Evolutionary conservation across 2,797 vertebrate species (phyloP).

Genomic region (Halcyon chelicuti): DNA sequence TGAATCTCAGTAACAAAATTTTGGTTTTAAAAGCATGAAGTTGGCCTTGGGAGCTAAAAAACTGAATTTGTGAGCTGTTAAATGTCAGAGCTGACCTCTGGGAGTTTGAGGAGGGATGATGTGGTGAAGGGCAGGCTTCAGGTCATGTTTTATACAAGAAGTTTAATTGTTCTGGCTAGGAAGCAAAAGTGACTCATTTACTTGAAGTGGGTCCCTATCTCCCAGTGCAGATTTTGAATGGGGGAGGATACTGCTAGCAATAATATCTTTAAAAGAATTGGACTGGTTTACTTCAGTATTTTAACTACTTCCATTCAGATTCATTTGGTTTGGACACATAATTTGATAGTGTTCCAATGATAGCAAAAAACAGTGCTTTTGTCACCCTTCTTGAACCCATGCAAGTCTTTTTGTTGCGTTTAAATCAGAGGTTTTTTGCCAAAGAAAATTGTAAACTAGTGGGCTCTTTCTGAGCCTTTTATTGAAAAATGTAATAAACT

Average conservation of each 20-base stretch:
- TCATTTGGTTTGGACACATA: slow-evolving; percentile 82
- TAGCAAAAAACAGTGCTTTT: slow-evolving; percentile 78
- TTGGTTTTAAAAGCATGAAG: slow-evolving; percentile 71
- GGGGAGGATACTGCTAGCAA: slow-evolving; percentile 75
- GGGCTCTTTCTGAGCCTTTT: slow-evolving; percentile 68
- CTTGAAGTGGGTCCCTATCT: slow-evolving; percentile 82
- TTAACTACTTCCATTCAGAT: slow-evolving; percentile 85
- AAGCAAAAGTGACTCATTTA: slow-evolving; percentile 83
- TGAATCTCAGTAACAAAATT: slow-evolving; percentile 62
- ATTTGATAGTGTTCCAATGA: slow-evolving; percentile 78
- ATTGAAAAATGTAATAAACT: slow-evolving; percentile 69
- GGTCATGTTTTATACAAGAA: slow-evolving; percentile 84
- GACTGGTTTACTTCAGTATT: slow-evolving; percentile 72
- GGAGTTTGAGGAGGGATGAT: slow-evolving; percentile 80
- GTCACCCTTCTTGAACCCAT: slow-evolving; percentile 76
- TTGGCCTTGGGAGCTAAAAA: slow-evolving; percentile 74
- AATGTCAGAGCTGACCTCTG: slow-evolving; percentile 81
- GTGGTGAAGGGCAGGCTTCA: slow-evolving; percentile 81
- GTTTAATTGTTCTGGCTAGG: slow-evolving; percentile 85
- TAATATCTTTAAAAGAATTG: slow-evolving; percentile 77
- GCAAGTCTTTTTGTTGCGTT: slow-evolving; percentile 71
- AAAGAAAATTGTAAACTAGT: slow-evolving; percentile 77
- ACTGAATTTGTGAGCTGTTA: slow-evolving; percentile 81
- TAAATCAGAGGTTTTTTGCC: slow-evolving; percentile 52
- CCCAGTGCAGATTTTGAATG: slow-evolving; percentile 79